A percentile compares a stretch with the other conserved stretches of the same genome.
Evolutionary conservation across 2,888 invertebrate genomes (phyloP).

Genomic region (Dendrolimus houi): DNA sequence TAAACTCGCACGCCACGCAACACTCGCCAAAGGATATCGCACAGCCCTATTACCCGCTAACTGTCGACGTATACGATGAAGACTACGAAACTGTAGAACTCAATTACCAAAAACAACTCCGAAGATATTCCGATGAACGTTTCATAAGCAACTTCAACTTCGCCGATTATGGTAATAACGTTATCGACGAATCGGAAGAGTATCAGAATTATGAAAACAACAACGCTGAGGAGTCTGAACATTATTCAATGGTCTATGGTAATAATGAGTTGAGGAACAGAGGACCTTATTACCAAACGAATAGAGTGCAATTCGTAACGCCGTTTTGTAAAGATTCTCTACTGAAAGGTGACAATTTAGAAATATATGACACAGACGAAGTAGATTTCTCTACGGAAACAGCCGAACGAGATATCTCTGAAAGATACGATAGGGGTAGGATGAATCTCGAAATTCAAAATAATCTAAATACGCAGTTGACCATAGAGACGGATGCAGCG

Average conservation of each 20-base stretch:
- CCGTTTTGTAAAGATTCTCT: conserved; percentile 54
- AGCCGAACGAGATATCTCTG: conserved; percentile 22
- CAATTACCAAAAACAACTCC: conserved; percentile 41
- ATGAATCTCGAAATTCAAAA: conserved; percentile 66
- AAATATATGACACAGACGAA: conserved; percentile 65
- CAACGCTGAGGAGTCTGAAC: conserved; percentile 31
- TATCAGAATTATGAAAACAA: conserved; percentile 52
- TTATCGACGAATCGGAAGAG: conserved; percentile 62
- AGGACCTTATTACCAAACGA: conserved; percentile 56
- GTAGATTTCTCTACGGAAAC: conserved; percentile 50
- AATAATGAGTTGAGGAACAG: conserved; percentile 57
- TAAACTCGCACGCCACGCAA: conserved; percentile 28
- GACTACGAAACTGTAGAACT: conserved; percentile 40
- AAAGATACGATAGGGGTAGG: conserved; percentile 57
- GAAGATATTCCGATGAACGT: conserved; percentile 51
- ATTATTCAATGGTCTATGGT: conserved; percentile 47
- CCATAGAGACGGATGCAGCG: conserved; percentile 28
- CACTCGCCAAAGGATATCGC: conserved; percentile 70
- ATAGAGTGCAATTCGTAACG: conserved; percentile 61
- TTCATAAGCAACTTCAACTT: conserved; percentile 48
- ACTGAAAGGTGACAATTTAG: conserved; percentile 47
- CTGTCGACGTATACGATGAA: conserved; percentile 11
- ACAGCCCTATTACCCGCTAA: conserved; percentile 29
- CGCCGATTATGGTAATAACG: conserved; percentile 26
- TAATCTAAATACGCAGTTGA: conserved; percentile 48